phyloP scores from a whole-genome alignment of 2,113 vertebrate genomes.

The Camarhynchus parvulus region DNA sequence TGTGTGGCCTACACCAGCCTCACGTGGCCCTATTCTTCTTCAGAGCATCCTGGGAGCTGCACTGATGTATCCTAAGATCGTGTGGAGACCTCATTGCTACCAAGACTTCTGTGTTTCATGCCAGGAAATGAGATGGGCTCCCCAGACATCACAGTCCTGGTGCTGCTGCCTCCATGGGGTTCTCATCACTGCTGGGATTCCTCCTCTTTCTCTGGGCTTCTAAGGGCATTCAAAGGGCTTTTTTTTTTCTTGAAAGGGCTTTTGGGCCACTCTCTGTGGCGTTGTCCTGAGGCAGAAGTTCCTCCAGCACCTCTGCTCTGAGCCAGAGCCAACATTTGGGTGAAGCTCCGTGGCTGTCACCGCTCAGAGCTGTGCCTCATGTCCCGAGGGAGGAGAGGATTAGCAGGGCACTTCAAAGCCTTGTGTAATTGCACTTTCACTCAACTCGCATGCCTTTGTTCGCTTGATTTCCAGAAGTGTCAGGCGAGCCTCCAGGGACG shows the following conservation, averaged over 20 bases:
- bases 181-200: not conserved
- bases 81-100: rapidly evolving
- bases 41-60: not conserved
- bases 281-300: not conserved
- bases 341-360: not conserved
- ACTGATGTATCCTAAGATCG: not conserved
- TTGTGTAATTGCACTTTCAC: constrained; percentile 58
- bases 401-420: constrained; percentile 44
- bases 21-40: rapidly evolving
- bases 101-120: not conserved
- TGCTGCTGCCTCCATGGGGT: not conserved
- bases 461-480: not conserved
- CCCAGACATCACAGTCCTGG: not conserved
- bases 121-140: not conserved
- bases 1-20: not conserved
- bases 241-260: too few relatives aligned
- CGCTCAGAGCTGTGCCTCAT: not conserved
- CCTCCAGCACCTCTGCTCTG: not conserved
- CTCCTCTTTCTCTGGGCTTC: not conserved
- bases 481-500: constrained; percentile 24
- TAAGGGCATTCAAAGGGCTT: too few relatives aligned
- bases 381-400: constrained; percentile 48
- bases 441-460: constrained; percentile 1
- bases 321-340: not conserved
- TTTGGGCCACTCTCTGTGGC: rapidly evolving